Evolutionary conservation across 2,113 vertebrate species (phyloP).

Genomic region (Leptocoma aspasia): DNA sequence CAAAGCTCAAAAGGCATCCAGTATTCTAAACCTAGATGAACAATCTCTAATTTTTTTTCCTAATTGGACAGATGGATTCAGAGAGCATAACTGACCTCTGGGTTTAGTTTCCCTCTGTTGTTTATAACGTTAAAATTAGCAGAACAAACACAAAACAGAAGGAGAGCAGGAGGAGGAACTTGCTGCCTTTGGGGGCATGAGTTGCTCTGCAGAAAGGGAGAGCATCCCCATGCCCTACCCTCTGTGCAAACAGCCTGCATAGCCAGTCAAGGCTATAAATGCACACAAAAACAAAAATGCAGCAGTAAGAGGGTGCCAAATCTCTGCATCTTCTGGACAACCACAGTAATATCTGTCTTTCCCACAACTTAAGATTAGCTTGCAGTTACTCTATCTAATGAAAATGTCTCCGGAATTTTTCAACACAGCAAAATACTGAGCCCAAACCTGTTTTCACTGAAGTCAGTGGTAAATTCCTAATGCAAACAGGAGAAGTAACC

Average conservation of each 20-base stretch:
- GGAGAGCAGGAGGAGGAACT: not conserved
- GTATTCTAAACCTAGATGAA: not conserved
- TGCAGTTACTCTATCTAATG: not conserved
- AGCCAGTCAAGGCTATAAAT: not conserved
- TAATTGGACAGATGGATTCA: not conserved
- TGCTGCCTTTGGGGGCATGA: not conserved
- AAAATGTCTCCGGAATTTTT: slow-evolving; percentile 1
- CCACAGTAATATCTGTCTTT: not conserved
- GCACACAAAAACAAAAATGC: not conserved
- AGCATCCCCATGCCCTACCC: not conserved
- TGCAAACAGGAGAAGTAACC: not conserved
- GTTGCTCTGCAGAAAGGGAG: not conserved
- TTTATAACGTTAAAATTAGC: not conserved
- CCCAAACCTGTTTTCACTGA: not conserved
- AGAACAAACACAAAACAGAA: not conserved
- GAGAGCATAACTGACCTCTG: not conserved
- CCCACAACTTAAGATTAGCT: not conserved
- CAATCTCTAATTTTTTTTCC: not conserved
- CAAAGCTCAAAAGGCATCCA: not conserved
- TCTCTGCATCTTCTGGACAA: not conserved
- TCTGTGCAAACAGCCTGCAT: not conserved
- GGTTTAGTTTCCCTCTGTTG: not conserved
- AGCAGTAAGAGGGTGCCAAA: not conserved
- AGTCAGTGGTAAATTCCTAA: not conserved
- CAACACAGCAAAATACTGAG: not conserved